Evolutionary conservation across 2,888 invertebrate genomes (phyloP).

Genomic region (Alloscopus bannaensis): DNA sequence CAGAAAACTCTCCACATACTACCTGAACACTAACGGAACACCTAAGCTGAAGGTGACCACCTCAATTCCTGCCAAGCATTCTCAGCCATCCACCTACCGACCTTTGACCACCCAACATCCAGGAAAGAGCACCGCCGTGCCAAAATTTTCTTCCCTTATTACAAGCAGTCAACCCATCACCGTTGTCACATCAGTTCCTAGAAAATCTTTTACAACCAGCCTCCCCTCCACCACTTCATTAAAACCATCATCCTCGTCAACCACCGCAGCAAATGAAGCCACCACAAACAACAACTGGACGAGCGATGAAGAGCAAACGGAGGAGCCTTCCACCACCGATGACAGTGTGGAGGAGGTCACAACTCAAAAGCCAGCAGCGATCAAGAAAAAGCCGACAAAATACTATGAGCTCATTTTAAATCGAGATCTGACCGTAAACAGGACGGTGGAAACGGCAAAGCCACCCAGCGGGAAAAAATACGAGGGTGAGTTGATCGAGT

Average conservation of each 20-base stretch:
- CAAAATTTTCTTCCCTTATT: slow-evolving; percentile 35
- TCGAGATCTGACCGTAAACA: slow-evolving; percentile 42
- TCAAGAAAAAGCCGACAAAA: slow-evolving; percentile 20
- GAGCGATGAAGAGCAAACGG: background rate
- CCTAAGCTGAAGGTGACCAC: slow-evolving; percentile 21
- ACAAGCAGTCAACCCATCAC: slow-evolving; percentile 10
- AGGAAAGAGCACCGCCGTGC: background rate
- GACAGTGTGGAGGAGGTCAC: slow-evolving; percentile 12
- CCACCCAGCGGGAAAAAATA: background rate
- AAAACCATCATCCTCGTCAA: background rate
- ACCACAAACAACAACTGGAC: background rate
- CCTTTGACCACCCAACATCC: background rate
- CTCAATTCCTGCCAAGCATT: slow-evolving; percentile 10
- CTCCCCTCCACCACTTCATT: slow-evolving; percentile 2
- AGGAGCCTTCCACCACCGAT: slow-evolving; percentile 12
- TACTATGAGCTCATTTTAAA: slow-evolving; percentile 47
- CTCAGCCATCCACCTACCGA: slow-evolving; percentile 15
- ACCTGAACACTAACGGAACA: slow-evolving; percentile 3
- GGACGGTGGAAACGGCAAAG: slow-evolving; percentile 35
- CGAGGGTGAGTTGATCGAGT: slow-evolving; percentile 37
- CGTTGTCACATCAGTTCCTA: background rate
- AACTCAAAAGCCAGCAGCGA: background rate
- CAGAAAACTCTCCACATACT: slow-evolving; percentile 15
- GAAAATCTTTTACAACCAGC: slow-evolving; percentile 8
- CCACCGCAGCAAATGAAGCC: background rate